Base-by-base conservation (phyloP, 2,797 vertebrate genomes). In the Ctenochaetus hawaiiensis region DNA sequence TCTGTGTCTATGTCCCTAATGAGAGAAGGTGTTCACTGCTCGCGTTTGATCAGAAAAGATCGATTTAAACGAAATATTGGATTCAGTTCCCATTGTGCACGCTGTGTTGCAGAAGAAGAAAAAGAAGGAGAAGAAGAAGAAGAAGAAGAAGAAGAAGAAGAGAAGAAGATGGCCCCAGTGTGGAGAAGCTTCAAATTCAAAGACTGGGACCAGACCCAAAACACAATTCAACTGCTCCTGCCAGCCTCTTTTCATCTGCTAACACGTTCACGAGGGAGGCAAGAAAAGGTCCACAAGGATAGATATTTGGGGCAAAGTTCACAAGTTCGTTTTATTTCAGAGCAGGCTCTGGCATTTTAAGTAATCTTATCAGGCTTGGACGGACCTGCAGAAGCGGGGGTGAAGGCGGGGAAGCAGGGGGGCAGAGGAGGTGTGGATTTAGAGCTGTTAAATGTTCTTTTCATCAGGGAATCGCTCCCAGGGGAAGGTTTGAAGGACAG, bases 261-360 rank as follows among this genome's bases (percentile, higher is more conserved):
- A 70, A 86, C 72, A 23, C 4, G 13, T 75, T 68, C 48, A 30
- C 62, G 1, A 54, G 72, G 68, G 82, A 59, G 58, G 67, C 30
- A 66, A 58, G 78, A 30, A 80, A 23, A 0, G 16, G 43, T 80
- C 76, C 68, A 49, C 16, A 0, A 49, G 70, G 75, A 52, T 13
- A 49, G 65, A 80, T 77, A 82, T 86, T 75, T 81, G 61, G 67
- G 70, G 51, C 65, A 75, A 79, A 85, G 76, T 82, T 90, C 81
- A 88, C 72, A 65, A 87, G 84, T 91, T 89, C 39, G 72, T 86
- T 90, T 84, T 16, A 67, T 84, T 85, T 84, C 59, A 8, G 22
- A 74, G 74, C 48, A 39, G 30, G 72, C 43, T 11, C 41, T 60
- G 64, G 43, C 80, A 76, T 88, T 89, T 78, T 63, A 80, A 83